Conservation (phyloP, 1,140 invertebrate species). For the Meloidogyne chitwoodi region DNA sequence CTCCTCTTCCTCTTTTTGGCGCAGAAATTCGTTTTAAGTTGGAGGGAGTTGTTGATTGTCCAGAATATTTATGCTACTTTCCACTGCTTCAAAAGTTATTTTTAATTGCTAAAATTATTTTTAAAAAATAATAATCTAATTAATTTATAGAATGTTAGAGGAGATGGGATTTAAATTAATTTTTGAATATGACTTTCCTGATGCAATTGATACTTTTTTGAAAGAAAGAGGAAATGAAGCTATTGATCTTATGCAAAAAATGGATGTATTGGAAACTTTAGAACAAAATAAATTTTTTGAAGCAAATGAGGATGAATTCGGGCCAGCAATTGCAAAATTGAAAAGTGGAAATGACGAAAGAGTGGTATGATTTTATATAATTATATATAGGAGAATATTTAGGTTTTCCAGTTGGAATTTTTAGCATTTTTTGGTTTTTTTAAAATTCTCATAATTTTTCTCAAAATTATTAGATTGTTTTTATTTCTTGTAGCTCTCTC, state of each 20-base stretch:
- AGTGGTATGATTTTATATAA: background rate
- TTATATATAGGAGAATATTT: no score
- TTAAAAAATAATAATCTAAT: slow-evolving; percentile 43
- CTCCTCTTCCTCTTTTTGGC: slow-evolving; percentile 80
- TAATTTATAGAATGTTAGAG: slow-evolving; percentile 68
- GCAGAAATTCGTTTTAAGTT: slow-evolving; percentile 91
- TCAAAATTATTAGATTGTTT: no score
- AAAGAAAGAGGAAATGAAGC: slow-evolving; percentile 63
- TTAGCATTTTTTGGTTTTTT: background rate
- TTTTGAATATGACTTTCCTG: slow-evolving; percentile 72
- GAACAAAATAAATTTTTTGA: background rate
- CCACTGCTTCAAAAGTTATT: slow-evolving; percentile 75
- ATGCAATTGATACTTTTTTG: slow-evolving; percentile 73
- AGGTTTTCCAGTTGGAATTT: no score
- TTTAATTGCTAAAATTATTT: slow-evolving; percentile 29
- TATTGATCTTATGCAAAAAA: slow-evolving; percentile 70
- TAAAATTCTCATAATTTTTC: no score
- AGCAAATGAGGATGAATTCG: slow-evolving; percentile 23
- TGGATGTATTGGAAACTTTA: slow-evolving; percentile 71
- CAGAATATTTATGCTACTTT: slow-evolving; percentile 94
- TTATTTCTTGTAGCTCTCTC: no score
- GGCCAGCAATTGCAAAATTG: slow-evolving; percentile 10
- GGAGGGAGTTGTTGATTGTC: slow-evolving; percentile 92
- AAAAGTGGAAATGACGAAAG: background rate
- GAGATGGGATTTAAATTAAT: slow-evolving; percentile 77